Evolutionary conservation across 2,113 vertebrate genomes (phyloP).

Genomic region (Lipophrys pholis): DNA sequence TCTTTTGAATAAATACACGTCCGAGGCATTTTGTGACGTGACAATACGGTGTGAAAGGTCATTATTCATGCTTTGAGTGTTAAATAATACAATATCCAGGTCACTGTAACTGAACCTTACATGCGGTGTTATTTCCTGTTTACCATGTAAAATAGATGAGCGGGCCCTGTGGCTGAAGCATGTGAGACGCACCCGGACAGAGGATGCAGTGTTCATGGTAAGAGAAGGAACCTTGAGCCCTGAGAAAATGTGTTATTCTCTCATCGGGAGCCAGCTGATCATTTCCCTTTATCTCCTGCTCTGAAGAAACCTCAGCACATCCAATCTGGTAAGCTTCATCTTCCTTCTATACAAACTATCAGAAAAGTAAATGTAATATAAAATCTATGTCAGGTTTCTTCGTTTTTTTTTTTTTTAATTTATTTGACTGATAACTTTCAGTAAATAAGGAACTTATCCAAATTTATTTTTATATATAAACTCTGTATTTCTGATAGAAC

Average conservation of each 20-base stretch:
- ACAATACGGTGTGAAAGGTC: neutral
- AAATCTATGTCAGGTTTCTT: neutral
- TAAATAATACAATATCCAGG: constrained; percentile 73
- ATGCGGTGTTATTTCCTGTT: constrained; percentile 67
- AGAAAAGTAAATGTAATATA: neutral
- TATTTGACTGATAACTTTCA: neutral
- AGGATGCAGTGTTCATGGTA: constrained; percentile 61
- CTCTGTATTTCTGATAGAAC: neutral
- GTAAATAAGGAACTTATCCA: neutral
- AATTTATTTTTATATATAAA: neutral
- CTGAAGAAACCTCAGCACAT: constrained; percentile 29
- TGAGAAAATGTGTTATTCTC: constrained; percentile 67
- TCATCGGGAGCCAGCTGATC: constrained; percentile 53
- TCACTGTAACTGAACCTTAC: constrained; percentile 64
- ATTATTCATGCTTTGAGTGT: constrained; percentile 30
- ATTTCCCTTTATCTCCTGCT: constrained; percentile 37
- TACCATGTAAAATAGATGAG: constrained; percentile 77
- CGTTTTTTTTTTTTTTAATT: neutral
- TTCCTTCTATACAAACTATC: neutral
- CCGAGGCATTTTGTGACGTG: neutral
- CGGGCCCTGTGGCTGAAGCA: constrained; percentile 67
- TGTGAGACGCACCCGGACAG: constrained; percentile 73
- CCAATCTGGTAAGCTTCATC: constrained; percentile 49
- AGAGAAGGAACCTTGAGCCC: constrained; percentile 48
- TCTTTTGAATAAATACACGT: too few species aligned